Base-by-base conservation (phyloP, 2,888 invertebrate genomes). In the Pterobdella sp. region DNA sequence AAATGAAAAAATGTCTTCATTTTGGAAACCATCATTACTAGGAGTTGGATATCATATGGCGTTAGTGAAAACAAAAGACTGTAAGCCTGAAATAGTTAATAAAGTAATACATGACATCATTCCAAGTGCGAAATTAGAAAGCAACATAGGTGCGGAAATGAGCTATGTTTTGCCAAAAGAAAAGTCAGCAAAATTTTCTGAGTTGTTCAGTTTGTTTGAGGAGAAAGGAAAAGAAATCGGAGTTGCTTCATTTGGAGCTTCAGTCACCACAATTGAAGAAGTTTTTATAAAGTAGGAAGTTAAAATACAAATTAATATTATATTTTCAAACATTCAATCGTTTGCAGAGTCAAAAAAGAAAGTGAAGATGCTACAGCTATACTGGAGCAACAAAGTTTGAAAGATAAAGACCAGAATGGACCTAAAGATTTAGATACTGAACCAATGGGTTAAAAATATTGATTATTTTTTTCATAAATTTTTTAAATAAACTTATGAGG, bases 211-310 rank as follows among this genome's bases (percentile, higher is more conserved):
- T n/a, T 79, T 79, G 4, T 74, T 83, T 37, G 83, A 83, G 72
- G 68, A 75, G 18, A 76, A 76, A 31, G 79, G 78, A 22, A 80
- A 68, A 10, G 72, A 82, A 0, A 85, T 93, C 29, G 88, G 88
- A 14, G 88, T 91, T 69, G 88, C 87, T 75, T 90, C 91, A 80
- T 94, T 90, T 82, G 93, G 93, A 4, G 88, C 92, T 32, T 88
- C 91, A 14, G 88, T 92, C 26, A 92, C 93, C 0, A 91, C 93
- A 0, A 86, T 94, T 84, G 93, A 94, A 84, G 93, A 94, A 84
- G 93, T 94, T 4, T 83, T 83, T 74, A 77, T 83, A 14, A 81
- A 80, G 83, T 82, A 75, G 76, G 78, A 7, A 26, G n/a, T 42
- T 22, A 42, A n/a, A n/a, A n/a, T n/a, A n/a, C n/a, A n/a, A 75